Evolutionary conservation across 2,797 vertebrate genomes (phyloP).

Genomic region (Lemur catta): DNA sequence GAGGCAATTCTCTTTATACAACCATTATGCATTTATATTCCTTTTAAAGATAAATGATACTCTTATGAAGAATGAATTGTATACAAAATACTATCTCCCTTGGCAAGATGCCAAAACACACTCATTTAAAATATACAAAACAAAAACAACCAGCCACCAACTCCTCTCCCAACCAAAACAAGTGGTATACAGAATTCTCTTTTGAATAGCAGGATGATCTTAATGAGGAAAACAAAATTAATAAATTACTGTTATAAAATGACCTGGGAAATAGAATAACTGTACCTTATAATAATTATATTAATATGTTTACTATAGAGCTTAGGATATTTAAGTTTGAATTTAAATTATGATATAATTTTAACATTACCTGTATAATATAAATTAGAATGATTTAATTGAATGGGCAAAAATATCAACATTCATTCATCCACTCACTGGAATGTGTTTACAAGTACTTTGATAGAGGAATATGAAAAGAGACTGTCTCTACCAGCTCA

Average conservation of each 20-base stretch:
- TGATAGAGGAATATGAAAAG: background rate
- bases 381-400: background rate
- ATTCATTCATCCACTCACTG: background rate
- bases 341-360: slow-evolving; percentile 46
- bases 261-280: background rate
- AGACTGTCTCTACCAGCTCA: background rate
- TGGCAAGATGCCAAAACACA: slow-evolving; percentile 56
- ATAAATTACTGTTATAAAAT: slow-evolving; percentile 1
- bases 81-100: slow-evolving; percentile 56
- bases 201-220: background rate
- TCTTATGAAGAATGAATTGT: slow-evolving; percentile 59
- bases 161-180: slow-evolving; percentile 13
- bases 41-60: slow-evolving; percentile 64
- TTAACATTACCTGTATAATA: background rate
- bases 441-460: background rate
- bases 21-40: slow-evolving; percentile 53
- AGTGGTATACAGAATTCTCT: background rate
- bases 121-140: slow-evolving; percentile 53
- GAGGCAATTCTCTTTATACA: slow-evolving; percentile 40
- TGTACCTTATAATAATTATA: slow-evolving; percentile 6
- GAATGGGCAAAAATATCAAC: slow-evolving; percentile 1
- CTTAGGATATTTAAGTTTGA: slow-evolving; percentile 33
- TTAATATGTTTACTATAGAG: background rate
- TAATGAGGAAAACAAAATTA: slow-evolving; percentile 24
- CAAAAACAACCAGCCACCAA: slow-evolving; percentile 31